phyloP scores from a whole-genome alignment of 2,797 vertebrate species.

The Enteromius paludinosus region DNA sequence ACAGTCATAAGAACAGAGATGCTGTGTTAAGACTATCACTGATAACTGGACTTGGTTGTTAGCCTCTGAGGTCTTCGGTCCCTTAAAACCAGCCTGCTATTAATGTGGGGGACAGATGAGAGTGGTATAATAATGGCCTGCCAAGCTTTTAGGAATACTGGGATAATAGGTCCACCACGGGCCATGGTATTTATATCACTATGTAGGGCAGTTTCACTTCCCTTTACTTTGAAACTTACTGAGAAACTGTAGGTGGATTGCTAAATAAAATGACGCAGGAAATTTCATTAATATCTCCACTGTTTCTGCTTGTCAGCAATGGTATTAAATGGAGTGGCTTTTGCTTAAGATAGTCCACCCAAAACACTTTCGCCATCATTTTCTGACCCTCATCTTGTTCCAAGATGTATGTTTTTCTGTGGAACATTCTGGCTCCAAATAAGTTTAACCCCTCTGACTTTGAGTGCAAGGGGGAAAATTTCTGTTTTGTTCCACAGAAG shows the following conservation, averaged over 20 bases:
- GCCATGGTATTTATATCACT: constrained; percentile 18
- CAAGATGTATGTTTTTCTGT: not conserved
- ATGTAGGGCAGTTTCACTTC: constrained; percentile 20
- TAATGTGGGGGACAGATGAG: constrained; percentile 23
- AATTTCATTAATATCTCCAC: not conserved
- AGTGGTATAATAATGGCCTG: constrained; percentile 14
- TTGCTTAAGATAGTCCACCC: not conserved
- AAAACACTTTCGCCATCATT: not conserved
- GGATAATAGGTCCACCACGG: constrained; percentile 18
- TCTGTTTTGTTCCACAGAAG: not conserved
- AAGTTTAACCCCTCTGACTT: not conserved
- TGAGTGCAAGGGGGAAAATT: not conserved
- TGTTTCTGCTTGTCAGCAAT: not conserved
- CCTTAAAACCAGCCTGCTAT: constrained; percentile 17
- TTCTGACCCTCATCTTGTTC: not conserved
- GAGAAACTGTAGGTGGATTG: not conserved
- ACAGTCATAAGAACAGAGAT: constrained; percentile 23
- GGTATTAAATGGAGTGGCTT: not conserved
- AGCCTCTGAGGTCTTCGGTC: constrained; percentile 16
- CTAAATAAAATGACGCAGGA: not conserved
- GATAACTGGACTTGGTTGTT: constrained; percentile 13
- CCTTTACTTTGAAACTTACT: constrained; percentile 13
- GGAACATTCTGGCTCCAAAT: not conserved
- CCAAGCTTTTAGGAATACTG: constrained; percentile 9
- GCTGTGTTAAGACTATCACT: constrained; percentile 3